Percentiles rank a stretch among this genome's conserved stretches.
phyloP scores from a whole-genome alignment of 1,140 invertebrate genomes.

The Pseudomyrmex concolor region DNA sequence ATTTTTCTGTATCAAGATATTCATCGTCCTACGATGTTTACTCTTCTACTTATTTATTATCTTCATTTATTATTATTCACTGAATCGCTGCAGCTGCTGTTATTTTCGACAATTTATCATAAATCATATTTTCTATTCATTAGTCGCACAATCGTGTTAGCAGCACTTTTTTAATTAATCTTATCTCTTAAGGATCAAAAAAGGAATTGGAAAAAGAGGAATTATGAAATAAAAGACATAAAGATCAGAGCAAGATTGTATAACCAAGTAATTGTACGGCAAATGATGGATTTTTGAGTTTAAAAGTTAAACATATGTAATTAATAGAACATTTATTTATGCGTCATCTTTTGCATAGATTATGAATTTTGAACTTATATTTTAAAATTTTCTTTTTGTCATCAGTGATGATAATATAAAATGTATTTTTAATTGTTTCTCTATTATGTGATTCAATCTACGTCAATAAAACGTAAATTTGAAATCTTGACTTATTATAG shows the following conservation, averaged over 20 bases:
- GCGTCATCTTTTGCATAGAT: background rate
- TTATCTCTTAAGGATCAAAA: background rate
- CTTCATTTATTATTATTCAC: constrained; percentile 35
- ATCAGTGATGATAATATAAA: too few relatives aligned
- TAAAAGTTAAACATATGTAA: background rate
- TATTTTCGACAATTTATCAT: constrained; percentile 26
- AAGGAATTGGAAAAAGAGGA: too few relatives aligned
- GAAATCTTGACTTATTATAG: too few relatives aligned
- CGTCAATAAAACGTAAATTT: too few relatives aligned
- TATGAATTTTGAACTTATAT: background rate
- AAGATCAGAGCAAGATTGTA: too few relatives aligned
- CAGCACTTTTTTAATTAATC: constrained; percentile 35
- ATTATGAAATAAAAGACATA: background rate
- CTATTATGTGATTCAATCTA: too few relatives aligned
- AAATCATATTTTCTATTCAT: background rate
- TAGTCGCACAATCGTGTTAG: constrained; percentile 14
- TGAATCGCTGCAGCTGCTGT: background rate
- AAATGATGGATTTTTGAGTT: constrained; percentile 3
- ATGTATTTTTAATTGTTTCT: too few relatives aligned
- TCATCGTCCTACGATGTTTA: constrained; percentile 7
- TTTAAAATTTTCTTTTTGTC: too few relatives aligned
- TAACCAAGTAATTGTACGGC: too few relatives aligned
- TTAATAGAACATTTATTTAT: constrained; percentile 8
- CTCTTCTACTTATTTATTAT: background rate
- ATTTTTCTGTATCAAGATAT: background rate